Evolutionary conservation across 2,888 invertebrate genomes (phyloP), one percentile per base, ranked within the genome.

Genomic region (Tiliacea aurago): DNA sequence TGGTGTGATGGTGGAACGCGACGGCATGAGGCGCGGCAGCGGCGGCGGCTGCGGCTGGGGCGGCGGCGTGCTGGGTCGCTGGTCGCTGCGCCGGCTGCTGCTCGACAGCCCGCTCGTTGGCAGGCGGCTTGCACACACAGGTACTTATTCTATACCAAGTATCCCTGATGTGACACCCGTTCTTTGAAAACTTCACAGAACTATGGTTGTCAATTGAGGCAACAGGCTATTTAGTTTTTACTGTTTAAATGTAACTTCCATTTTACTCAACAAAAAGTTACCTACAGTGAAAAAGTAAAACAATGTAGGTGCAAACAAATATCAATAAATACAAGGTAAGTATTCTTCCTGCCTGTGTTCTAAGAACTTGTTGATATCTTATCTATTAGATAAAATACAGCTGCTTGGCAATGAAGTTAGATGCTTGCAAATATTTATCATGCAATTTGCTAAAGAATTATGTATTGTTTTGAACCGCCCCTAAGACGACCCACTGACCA

Each of bases 101-200:
- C 97, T 98, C 76, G 97, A 98, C 85, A 97, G 97, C 91, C 98
- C 98, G 5, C 95, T 98, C 33, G 96, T 98, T 72, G 97, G 97
- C 53, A 96, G 97, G 68, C 96, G 98, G 87, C 96, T 97, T 43
- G 96, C 96, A 55, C 95, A 96, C 80, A 94, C 96, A 94, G 96
- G 96, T 95, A 92, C 67, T 18, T 43, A 13, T 11, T 28, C 18
- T 18, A 49, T 7, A 53, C 51, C 37, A 41, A 20, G 2, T 20
- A 65, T 62, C 7, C 6, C 15, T 11, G 18, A 41, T 58, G 6
- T 37, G 28, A 5, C 18, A 53, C 13, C 1, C 10, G 11, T n/a
- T 23, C 20, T 45, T 69, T 28, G 0, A 53, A n/a, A 49, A 28
- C 10, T 20, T 53, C 13, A 53, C 1, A 15, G 4, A 70, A 41